Evolutionary conservation across 2,797 vertebrate species (phyloP).

Genomic region (Coracias cyanogaster): DNA sequence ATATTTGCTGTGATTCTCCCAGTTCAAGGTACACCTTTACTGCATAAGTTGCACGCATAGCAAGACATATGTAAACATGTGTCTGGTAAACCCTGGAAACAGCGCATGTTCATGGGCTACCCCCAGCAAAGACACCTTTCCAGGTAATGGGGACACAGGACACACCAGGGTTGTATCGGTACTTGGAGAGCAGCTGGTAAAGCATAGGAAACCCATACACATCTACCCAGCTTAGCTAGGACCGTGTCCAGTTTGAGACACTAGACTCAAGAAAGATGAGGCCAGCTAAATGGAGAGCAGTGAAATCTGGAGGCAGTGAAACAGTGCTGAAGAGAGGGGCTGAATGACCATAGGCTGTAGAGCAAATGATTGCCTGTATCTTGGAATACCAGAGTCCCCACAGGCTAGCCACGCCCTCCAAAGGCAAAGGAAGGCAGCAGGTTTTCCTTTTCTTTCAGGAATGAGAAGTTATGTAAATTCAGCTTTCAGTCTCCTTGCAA

Average conservation of each 20-base stretch:
- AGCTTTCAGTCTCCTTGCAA: background rate
- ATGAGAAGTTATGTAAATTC: background rate
- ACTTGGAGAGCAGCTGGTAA: background rate
- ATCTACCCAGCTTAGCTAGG: background rate
- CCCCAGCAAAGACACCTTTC: background rate
- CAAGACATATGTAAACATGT: accelerated
- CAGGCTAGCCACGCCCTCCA: background rate
- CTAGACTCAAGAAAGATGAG: background rate
- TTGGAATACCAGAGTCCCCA: background rate
- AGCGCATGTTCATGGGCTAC: accelerated
- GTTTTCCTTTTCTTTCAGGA: background rate
- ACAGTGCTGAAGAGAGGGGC: accelerated
- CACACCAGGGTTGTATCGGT: background rate
- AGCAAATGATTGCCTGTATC: accelerated
- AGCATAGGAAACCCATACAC: accelerated
- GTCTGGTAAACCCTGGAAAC: background rate
- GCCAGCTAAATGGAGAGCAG: accelerated
- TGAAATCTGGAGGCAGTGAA: background rate
- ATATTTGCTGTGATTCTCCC: background rate
- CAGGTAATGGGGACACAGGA: background rate
- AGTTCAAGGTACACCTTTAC: background rate
- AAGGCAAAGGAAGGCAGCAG: background rate
- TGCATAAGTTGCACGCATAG: accelerated
- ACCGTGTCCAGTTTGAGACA: background rate
- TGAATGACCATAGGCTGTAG: accelerated